Evolutionary conservation across 2,888 invertebrate species (phyloP).

Genomic region (Dasysyrphus albostriatus): DNA sequence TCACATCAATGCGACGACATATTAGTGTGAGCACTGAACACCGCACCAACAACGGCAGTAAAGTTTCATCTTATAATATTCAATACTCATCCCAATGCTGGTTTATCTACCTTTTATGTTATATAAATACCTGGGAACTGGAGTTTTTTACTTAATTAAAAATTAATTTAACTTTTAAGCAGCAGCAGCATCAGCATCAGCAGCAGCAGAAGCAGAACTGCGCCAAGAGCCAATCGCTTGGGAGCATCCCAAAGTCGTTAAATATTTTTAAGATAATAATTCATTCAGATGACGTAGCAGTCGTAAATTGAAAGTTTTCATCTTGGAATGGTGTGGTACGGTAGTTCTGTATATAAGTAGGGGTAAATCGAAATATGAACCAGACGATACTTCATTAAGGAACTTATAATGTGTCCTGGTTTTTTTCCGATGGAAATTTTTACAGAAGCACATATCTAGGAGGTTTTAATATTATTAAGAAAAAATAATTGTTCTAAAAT

Average conservation of each 20-base stretch:
- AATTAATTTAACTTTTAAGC: slow-evolving; percentile 65
- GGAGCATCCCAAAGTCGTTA: slow-evolving; percentile 42
- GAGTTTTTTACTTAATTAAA: slow-evolving; percentile 71
- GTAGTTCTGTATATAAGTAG: too few relatives aligned
- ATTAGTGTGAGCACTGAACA: slow-evolving; percentile 61
- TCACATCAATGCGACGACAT: slow-evolving; percentile 76
- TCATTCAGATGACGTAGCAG: slow-evolving; percentile 70
- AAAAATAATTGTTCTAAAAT: not conserved
- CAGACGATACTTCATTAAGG: slow-evolving; percentile 34
- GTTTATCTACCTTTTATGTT: slow-evolving; percentile 45
- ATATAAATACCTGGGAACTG: slow-evolving; percentile 35
- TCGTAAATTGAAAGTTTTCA: slow-evolving; percentile 68
- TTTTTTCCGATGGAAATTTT: not conserved
- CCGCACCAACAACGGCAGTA: slow-evolving; percentile 22
- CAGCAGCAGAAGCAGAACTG: slow-evolving; percentile 3
- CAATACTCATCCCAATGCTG: slow-evolving; percentile 10
- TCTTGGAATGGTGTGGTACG: slow-evolving; percentile 26
- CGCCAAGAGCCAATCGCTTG: slow-evolving; percentile 33
- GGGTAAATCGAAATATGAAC: slow-evolving; percentile 37
- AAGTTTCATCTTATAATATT: slow-evolving; percentile 44
- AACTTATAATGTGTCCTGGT: slow-evolving; percentile 23
- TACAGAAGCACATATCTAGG: not conserved
- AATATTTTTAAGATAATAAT: slow-evolving; percentile 64
- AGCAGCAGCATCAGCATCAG: not conserved
- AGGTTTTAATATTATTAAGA: not conserved